Base-by-base conservation (phyloP, 2,888 invertebrate genomes). In the Galerucella nymphaeae region DNA sequence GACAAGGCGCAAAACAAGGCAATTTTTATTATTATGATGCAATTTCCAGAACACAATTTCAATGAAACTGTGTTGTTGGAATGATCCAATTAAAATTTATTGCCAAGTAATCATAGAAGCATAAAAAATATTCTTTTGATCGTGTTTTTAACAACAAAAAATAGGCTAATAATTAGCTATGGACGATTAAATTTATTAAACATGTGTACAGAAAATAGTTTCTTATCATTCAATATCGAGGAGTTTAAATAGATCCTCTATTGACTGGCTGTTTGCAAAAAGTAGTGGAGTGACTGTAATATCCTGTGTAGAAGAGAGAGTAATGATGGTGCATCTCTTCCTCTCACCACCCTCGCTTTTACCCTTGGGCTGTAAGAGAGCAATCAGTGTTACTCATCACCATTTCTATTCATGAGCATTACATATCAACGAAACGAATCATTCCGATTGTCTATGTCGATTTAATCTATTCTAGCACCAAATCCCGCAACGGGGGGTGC, bases 381-480 rank as follows among this genome's bases (percentile, higher is more conserved):
- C 82, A 83, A 83, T 83, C 83, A 82, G 78, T 79, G 81, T 82
- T 82, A 80, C 82, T 81, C 82, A 83, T 83, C 82, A 81, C 78
- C 81, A 82, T 83, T 83, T 81, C 81, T 82, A 83, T 83, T 83
- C 83, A 83, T 83, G 81, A 82, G 80, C 74, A 79, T 81, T 81
- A 80, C 80, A 82, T 83, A 82, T 83, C 66, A 58, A 63, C 67
- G 38, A 23, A 53, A 62, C 80, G 78, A 81, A 82, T 82, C 80
- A 82, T 82, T 79, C 78, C 72, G 79, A 80, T 78, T 78, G 76
- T 75, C 81, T 82, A 82, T 83, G 82, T 82, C 80, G 80, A 80
- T 82, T 83, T 83, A 83, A 83, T 83, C 82, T 81, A 38, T 38
- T 62, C 61, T 18, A 62, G 41, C 42, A 41, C 70, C 61, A 59